Evolutionary conservation across 2,113 vertebrate species (phyloP).

Genomic region (Balaeniceps rex): DNA sequence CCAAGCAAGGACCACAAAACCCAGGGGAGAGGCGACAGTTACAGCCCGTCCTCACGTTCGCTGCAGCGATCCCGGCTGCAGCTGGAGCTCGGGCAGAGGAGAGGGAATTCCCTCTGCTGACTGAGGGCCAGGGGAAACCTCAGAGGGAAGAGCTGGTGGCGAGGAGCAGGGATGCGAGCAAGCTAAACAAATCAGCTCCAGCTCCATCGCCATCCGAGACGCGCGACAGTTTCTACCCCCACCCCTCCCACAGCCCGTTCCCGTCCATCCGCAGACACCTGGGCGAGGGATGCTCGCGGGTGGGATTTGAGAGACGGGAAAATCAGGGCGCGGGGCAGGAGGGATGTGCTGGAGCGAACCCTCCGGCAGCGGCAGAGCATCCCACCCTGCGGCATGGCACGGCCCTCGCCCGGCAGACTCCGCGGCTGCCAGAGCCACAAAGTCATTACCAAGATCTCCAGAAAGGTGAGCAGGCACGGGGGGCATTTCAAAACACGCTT

Average conservation of each 20-base stretch:
- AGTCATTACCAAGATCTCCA: not conserved
- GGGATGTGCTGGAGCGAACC: not conserved
- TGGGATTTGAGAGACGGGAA: not conserved
- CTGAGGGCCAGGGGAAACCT: conserved; percentile 2
- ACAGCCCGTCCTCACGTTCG: not conserved
- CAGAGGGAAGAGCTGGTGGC: not conserved
- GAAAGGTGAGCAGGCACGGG: accelerated
- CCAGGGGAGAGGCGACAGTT: not conserved
- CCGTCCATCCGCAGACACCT: not conserved
- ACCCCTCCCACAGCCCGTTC: not conserved
- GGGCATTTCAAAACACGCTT: not conserved
- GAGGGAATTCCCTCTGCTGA: conserved; percentile 33
- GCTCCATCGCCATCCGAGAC: not conserved
- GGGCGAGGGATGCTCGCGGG: not conserved
- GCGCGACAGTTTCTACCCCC: not conserved
- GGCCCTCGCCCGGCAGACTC: not conserved
- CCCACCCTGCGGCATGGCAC: not conserved
- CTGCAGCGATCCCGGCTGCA: not conserved
- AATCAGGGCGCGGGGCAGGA: accelerated
- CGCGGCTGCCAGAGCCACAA: not conserved
- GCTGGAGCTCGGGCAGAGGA: not conserved
- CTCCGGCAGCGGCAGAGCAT: not conserved
- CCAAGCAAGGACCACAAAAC: not conserved
- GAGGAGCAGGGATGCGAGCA: not conserved
- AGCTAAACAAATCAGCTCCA: not conserved